Evolutionary conservation across 2,888 invertebrate species (phyloP).

Genomic region (Tolmerus cingulatus): DNA sequence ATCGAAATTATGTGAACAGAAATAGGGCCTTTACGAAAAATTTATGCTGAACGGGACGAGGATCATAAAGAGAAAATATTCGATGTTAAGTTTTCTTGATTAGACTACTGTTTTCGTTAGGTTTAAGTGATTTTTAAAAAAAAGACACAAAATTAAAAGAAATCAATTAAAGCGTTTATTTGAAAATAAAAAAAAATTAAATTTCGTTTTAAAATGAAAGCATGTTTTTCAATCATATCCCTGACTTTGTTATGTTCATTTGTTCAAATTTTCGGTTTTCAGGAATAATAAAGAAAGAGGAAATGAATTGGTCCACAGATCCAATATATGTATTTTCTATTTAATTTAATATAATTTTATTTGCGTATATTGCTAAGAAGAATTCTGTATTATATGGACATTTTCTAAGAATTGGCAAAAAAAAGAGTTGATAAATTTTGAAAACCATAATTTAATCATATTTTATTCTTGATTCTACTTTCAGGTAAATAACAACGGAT

Average conservation of each 20-base stretch:
- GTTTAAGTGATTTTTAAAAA: slow-evolving; percentile 21
- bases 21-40: slow-evolving; percentile 24
- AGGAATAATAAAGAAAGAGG: neutral
- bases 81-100: slow-evolving; percentile 33
- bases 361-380: no score
- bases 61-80: neutral
- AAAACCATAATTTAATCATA: no score
- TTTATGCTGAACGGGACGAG: neutral
- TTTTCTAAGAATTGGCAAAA: no score
- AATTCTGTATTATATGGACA: no score
- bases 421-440: no score
- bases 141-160: neutral
- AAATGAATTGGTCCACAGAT: neutral
- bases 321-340: neutral
- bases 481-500: no score
- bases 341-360: no score
- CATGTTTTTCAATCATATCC: neutral
- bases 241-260: neutral
- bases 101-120: slow-evolving; percentile 37
- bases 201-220: slow-evolving; percentile 28
- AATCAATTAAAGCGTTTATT: slow-evolving; percentile 36
- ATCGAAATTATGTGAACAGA: neutral
- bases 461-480: no score
- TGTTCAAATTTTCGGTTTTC: neutral
- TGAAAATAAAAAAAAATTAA: slow-evolving; percentile 7